Base-by-base conservation (phyloP, 2,888 invertebrate species). In the Deilephila elpenor region DNA sequence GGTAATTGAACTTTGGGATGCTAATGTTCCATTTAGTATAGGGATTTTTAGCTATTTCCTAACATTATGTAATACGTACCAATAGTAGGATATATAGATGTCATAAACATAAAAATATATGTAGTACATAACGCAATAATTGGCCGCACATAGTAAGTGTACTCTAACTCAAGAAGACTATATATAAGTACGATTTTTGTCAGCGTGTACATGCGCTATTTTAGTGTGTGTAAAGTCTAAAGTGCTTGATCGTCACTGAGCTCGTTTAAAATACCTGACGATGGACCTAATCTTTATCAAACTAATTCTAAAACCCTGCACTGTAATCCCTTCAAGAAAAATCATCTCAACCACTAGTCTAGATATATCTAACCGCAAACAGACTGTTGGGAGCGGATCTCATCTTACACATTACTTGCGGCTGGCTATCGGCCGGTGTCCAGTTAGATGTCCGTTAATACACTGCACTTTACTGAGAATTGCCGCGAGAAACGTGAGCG, bases 301-400 rank as follows among this genome's bases (percentile, higher is more conserved):
- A 56, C 5, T n/a, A n/a, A n/a, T 5, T 56, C n/a, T n/a, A 56
- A 56, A n/a, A 56, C 5, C 17, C 19, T 56, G 6, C 5, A 56
- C n/a, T n/a, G 0, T 53, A 53, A 53, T 53, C 7, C 56, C n/a
- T 19, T 14, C 44, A 5, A 51, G 20, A 67, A 67, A 44, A 44
- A 51, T 11, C 2, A 44, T 20, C 25, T 25, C 17, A 25, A 25
- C 14, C 25, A 44, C 19, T 3, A 64, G 20, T 20, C 44, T 25
- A 25, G 64, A 14, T 44, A 64, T 64, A 44, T 64, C 25, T 29
- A 51, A 67, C 67, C 67, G 67, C 67, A 67, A 25, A 34, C n/a
- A 44, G 44, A 51, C 67, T 67, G 51, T 51, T 67, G 67, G 67
- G 51, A 67, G 67, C 51, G 17, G 44, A 67, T 67, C 67, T 67